Percentiles rank a stretch among this genome's conserved stretches.
These are phyloP conservation scores for Paguma larvata DNA, from an alignment of 2,797 vertebrate species.

Conservation along the genomic window DNA sequence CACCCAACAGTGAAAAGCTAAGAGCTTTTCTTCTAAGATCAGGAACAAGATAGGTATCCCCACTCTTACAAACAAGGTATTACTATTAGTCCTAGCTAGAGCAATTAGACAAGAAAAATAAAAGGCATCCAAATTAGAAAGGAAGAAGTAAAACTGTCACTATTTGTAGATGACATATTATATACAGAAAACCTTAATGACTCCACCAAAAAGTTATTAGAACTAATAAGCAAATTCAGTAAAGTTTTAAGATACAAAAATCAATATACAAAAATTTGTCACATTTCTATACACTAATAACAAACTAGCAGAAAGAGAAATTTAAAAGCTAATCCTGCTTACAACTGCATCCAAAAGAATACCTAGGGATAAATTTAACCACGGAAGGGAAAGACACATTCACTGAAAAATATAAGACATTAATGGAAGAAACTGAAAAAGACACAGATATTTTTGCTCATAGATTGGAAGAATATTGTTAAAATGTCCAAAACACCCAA, in stretches of 20 bases:
- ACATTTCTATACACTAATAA: neutral
- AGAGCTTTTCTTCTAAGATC: neutral
- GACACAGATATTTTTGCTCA: neutral
- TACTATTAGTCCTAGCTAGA: neutral
- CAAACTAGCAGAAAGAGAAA: neutral
- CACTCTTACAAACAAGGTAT: neutral
- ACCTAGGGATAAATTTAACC: neutral
- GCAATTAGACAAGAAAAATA: neutral
- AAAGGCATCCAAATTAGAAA: neutral
- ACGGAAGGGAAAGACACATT: neutral
- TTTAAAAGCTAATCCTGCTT: neutral
- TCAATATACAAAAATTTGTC: neutral
- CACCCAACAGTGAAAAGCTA: neutral
- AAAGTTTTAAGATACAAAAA: neutral
- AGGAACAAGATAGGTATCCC: neutral
- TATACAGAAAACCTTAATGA: neutral
- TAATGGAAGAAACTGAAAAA: neutral
- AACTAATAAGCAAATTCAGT: neutral
- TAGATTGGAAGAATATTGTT: neutral
- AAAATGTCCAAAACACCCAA: neutral
- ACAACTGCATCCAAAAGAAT: neutral
- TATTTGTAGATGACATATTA: neutral
- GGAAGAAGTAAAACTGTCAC: neutral
- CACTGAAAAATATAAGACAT: neutral
- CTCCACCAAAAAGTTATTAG: neutral